Conservation (phyloP, 1,140 invertebrate species). For the Drosophila ambigua region DNA sequence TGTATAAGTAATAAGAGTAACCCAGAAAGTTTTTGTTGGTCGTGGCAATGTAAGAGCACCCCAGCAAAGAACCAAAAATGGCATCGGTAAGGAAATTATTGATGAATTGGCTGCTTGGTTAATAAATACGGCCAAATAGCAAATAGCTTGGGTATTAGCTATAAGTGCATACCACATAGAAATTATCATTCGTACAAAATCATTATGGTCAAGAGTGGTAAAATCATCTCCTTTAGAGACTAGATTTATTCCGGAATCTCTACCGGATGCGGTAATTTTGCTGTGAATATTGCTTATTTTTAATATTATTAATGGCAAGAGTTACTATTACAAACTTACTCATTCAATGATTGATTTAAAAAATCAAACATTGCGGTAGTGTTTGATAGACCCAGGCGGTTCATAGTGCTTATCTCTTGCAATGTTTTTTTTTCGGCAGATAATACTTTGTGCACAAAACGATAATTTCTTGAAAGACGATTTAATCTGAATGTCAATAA, state of each 20-base stretch:
- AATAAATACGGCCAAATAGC: slow-evolving; percentile 97
- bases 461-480: slow-evolving; percentile 61
- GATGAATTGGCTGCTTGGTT: slow-evolving; percentile 92
- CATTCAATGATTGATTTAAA: slow-evolving; percentile 61
- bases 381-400: slow-evolving; percentile 63
- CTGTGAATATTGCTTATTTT: slow-evolving; percentile 7
- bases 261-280: slow-evolving; percentile 21
- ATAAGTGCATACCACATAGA: slow-evolving; percentile 93
- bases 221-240: slow-evolving; percentile 39
- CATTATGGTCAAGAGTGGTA: slow-evolving; percentile 52
- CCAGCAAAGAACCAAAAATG: slow-evolving; percentile 98
- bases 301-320: neutral
- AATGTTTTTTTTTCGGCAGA: slow-evolving; percentile 67
- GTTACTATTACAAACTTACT: slow-evolving; percentile 35
- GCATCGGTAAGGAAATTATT: slow-evolving; percentile 94
- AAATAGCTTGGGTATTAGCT: slow-evolving; percentile 96
- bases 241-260: slow-evolving; percentile 3
- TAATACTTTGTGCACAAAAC: slow-evolving; percentile 65
- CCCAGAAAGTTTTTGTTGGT: slow-evolving; percentile 98
- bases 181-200: slow-evolving; percentile 83
- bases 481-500: slow-evolving; percentile 57
- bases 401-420: slow-evolving; percentile 70
- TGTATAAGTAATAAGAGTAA: slow-evolving; percentile 98
- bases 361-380: slow-evolving; percentile 72
- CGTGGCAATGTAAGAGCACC: slow-evolving; percentile 97